Base-by-base conservation (phyloP, 2,797 vertebrate species). In the Meda fulgida region DNA sequence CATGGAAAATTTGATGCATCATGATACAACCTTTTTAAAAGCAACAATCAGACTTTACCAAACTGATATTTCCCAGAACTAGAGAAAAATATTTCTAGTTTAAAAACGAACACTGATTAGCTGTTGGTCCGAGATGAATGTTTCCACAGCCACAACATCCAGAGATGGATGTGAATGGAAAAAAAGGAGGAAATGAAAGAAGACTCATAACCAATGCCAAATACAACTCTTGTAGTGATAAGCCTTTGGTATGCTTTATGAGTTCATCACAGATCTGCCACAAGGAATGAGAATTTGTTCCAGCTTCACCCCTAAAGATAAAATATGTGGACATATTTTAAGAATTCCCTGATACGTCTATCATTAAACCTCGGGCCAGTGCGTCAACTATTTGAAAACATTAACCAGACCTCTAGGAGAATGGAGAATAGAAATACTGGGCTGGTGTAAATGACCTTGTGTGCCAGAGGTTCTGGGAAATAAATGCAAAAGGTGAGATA, bases 131-230 rank as follows among this genome's bases (percentile, higher is more conserved):
- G 0, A 72, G 55, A 83, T 73, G 26, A 63, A 60, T 60, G 26
- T 83, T 65, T 75, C 75, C 75, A 70, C 7, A 67, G 51, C 48
- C 73, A 78, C 73, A 40, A 7, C 75, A 69, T 43, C 73, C 29
- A 80, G 43, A 63, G 69, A 48, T 80, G 67, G n/a, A 55, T 71
- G 53, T 65, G 14, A 80, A 53, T 75, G 53, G 60, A 55, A 89
- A 85, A 58, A 65, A 71, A 78, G 73, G 48, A 89, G 86, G 84
- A 86, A 76, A 85, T 88, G 81, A 70, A 85, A 78, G 66, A 88
- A 84, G 89, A 92, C 91, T 92, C 31, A 58, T 18, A 86, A 36
- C 43, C 51, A 55, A 83, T 81, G 89, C 92, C 92, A 93, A 93
- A 79, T 46, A 85, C 89, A 93, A 91, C 81, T 88, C 79, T 48